phyloP scores from a whole-genome alignment of 2,888 invertebrate genomes.

The Thecophora atra region DNA sequence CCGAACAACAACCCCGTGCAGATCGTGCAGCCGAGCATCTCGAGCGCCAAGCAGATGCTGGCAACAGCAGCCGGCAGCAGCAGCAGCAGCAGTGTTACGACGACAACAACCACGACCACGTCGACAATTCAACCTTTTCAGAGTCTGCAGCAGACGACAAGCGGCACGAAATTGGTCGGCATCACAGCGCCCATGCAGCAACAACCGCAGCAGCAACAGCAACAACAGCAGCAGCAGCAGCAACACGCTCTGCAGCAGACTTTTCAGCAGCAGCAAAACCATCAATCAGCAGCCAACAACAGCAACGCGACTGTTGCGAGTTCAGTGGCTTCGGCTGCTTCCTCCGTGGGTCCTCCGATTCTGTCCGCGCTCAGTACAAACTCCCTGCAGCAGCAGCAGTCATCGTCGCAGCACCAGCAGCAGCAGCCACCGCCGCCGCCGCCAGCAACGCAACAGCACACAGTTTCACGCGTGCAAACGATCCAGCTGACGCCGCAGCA shows the following conservation, averaged over 20 bases:
- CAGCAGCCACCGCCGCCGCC: too few species aligned
- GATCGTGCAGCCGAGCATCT: constrained; percentile 64
- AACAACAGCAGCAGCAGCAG: constrained; percentile 36
- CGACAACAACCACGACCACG: constrained; percentile 45
- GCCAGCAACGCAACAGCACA: constrained; percentile 57
- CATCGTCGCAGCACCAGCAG: constrained; percentile 44
- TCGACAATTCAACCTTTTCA: constrained; percentile 62
- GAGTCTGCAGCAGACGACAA: constrained; percentile 56
- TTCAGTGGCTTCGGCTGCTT: constrained; percentile 34
- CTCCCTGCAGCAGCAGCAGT: constrained; percentile 45
- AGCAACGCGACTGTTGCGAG: constrained; percentile 40
- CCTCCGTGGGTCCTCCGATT: constrained; percentile 34
- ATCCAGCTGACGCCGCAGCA: constrained; percentile 79
- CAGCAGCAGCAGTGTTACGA: constrained; percentile 40
- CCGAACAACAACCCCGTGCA: constrained; percentile 65
- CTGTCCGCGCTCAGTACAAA: constrained; percentile 38
- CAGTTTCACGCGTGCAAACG: constrained; percentile 74
- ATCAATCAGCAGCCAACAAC: constrained; percentile 38
- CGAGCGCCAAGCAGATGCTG: constrained; percentile 59
- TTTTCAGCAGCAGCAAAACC: constrained; percentile 36
- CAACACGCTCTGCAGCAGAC: constrained; percentile 29
- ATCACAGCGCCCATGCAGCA: constrained; percentile 66
- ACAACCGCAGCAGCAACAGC: constrained; percentile 47
- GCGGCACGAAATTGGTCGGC: constrained; percentile 62
- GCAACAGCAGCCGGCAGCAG: constrained; percentile 48